These are phyloP conservation scores for Lydus trimaculatus DNA, from an alignment of 2,888 invertebrate species.

Conservation along the genomic window DNA sequence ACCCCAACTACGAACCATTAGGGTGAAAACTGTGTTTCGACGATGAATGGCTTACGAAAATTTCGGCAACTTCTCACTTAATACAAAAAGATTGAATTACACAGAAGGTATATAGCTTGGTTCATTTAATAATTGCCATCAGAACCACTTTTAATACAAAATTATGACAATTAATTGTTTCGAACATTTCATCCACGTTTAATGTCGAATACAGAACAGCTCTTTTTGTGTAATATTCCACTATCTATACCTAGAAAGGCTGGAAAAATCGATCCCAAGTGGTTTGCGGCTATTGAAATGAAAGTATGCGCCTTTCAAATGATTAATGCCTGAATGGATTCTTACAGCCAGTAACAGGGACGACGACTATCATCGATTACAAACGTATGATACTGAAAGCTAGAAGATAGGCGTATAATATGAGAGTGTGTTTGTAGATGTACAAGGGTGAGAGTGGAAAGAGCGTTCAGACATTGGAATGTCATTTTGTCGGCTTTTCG, in stretches of 20 bases:
- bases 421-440: conserved; percentile 24
- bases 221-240: neutral
- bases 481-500: conserved; percentile 52
- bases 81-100: neutral
- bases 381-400: neutral
- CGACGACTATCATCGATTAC: conserved; percentile 25
- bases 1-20: neutral
- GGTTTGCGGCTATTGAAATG: conserved; percentile 21
- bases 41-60: neutral
- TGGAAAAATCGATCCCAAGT: neutral
- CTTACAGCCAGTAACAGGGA: conserved; percentile 16
- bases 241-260: neutral
- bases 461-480: conserved; percentile 52
- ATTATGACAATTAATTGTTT: neutral
- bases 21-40: neutral
- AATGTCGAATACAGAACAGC: neutral
- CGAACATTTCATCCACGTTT: neutral
- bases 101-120: neutral
- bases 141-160: no score
- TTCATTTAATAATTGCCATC: neutral
- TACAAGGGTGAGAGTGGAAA: conserved; percentile 34
- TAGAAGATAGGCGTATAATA: conserved; percentile 18
- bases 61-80: neutral
- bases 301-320: conserved; percentile 25
- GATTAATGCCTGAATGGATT: conserved; percentile 27